A percentile compares a stretch with the other conserved stretches of the same genome.
Conservation (phyloP, 2,888 invertebrate genomes). For the Cremastobaeus sp. region DNA sequence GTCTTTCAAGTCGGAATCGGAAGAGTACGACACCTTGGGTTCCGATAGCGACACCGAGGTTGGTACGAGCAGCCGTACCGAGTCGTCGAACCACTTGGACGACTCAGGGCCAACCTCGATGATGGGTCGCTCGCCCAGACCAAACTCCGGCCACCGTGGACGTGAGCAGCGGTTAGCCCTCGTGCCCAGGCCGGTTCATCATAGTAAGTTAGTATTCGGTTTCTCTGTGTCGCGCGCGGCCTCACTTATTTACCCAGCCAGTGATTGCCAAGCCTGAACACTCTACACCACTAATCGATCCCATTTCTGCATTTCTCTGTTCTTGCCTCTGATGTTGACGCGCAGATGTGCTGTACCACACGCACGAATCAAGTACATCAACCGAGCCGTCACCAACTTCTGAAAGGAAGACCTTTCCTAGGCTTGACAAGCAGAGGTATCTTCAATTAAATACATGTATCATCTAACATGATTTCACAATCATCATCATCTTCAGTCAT, state of each 20-base stretch:
- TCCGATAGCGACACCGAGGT: conserved; percentile 80
- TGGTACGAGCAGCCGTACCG: conserved; percentile 79
- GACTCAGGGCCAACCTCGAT: conserved; percentile 77
- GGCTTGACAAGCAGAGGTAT: conserved; percentile 75
- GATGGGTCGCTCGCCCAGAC: conserved; percentile 73
- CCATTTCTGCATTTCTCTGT: conserved; percentile 36
- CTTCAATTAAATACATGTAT: too few relatives aligned
- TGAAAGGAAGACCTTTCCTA: conserved; percentile 78
- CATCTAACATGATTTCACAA: too few relatives aligned
- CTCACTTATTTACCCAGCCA: conserved; percentile 46
- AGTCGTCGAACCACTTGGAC: conserved; percentile 79
- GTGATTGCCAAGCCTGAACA: conserved; percentile 33
- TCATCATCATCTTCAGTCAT: too few relatives aligned
- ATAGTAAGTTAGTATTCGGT: conserved; percentile 82
- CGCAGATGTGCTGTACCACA: conserved; percentile 78
- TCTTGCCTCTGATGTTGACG: conserved; percentile 36
- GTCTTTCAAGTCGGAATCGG: conserved; percentile 80
- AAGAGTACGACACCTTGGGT: conserved; percentile 81
- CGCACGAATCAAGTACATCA: conserved; percentile 80
- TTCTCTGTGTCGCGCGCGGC: conserved; percentile 71
- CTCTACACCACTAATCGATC: conserved; percentile 43
- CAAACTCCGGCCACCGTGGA: conserved; percentile 76
- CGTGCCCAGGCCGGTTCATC: conserved; percentile 80
- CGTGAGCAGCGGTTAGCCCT: conserved; percentile 79
- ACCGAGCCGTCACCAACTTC: conserved; percentile 80